Percentiles rank a stretch among this genome's conserved stretches.
Conservation (phyloP, 2,113 vertebrate genomes). For the Rattus norvegicus region DNA sequence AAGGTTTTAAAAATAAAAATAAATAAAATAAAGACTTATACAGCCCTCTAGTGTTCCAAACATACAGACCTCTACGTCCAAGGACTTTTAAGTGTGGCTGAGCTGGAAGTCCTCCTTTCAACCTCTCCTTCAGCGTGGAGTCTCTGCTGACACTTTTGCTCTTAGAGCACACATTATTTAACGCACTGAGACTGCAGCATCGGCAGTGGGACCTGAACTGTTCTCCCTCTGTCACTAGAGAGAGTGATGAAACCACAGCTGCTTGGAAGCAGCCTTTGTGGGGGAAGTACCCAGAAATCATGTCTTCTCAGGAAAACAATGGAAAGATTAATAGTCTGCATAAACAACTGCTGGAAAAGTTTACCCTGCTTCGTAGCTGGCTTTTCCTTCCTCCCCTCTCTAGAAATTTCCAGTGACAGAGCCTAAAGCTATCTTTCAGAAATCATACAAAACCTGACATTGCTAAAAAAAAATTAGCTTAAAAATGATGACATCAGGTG, state of each 20-base stretch:
- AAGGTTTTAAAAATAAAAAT: background rate
- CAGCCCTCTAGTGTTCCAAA: conserved; percentile 87
- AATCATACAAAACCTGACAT: conserved; percentile 84
- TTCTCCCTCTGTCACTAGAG: conserved; percentile 30
- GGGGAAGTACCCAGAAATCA: conserved; percentile 75
- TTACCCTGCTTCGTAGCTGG: conserved; percentile 78
- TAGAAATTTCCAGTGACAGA: conserved; percentile 78
- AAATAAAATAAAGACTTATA: conserved; percentile 80
- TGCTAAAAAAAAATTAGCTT: conserved; percentile 76
- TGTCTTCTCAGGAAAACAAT: conserved; percentile 52
- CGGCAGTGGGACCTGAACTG: conserved; percentile 28
- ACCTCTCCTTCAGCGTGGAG: conserved; percentile 13
- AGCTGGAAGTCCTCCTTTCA: conserved; percentile 2
- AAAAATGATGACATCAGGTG: conserved; percentile 81
- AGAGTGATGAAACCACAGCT: conserved; percentile 34
- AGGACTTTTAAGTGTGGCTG: conserved; percentile 28
- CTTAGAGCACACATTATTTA: conserved; percentile 40
- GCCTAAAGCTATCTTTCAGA: conserved; percentile 81
- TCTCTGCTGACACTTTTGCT: conserved; percentile 56
- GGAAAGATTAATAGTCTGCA: conserved; percentile 79
- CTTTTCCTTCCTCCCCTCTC: conserved; percentile 70
- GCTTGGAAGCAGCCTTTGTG: conserved; percentile 68
- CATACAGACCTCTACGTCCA: conserved; percentile 66
- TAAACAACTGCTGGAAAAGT: conserved; percentile 80
- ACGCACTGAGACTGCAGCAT: conserved; percentile 44